These are phyloP conservation scores for Gyrodactylus salaris DNA, from an alignment of 1,140 invertebrate genomes.

Conservation along the genomic window DNA sequence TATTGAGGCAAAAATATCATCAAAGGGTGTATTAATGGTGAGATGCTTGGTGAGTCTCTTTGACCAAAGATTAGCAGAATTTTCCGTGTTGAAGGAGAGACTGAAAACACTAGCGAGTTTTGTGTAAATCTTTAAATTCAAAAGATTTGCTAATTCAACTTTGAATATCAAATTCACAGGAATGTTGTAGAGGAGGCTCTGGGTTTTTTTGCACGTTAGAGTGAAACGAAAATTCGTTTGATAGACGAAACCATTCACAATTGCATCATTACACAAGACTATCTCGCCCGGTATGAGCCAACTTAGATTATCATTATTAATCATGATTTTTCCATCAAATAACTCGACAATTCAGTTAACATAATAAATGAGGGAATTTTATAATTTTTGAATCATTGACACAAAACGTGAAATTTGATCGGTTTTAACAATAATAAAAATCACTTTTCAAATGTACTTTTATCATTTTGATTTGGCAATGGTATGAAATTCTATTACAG, in stretches of 20 bases:
- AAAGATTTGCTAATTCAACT: neutral
- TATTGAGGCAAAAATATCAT: neutral
- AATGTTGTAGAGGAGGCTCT: neutral
- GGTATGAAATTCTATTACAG: too few relatives aligned
- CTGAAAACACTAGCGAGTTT: neutral
- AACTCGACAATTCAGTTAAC: too few relatives aligned
- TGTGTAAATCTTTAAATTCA: neutral
- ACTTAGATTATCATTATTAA: neutral
- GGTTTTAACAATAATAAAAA: too few relatives aligned
- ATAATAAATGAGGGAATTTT: too few relatives aligned
- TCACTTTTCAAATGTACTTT: too few relatives aligned
- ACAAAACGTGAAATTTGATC: too few relatives aligned
- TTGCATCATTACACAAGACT: neutral
- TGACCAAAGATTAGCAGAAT: neutral
- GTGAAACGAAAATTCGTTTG: neutral
- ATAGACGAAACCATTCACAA: neutral
- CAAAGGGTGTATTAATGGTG: neutral
- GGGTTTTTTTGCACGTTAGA: neutral
- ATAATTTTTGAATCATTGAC: too few relatives aligned
- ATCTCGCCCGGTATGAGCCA: neutral
- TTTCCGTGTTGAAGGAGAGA: neutral
- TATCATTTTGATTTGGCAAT: too few relatives aligned
- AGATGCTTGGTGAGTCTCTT: neutral
- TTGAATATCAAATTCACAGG: neutral
- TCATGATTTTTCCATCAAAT: too few relatives aligned